Conservation (phyloP, 1,140 invertebrate species). For the Campoletis sonorensis region DNA sequence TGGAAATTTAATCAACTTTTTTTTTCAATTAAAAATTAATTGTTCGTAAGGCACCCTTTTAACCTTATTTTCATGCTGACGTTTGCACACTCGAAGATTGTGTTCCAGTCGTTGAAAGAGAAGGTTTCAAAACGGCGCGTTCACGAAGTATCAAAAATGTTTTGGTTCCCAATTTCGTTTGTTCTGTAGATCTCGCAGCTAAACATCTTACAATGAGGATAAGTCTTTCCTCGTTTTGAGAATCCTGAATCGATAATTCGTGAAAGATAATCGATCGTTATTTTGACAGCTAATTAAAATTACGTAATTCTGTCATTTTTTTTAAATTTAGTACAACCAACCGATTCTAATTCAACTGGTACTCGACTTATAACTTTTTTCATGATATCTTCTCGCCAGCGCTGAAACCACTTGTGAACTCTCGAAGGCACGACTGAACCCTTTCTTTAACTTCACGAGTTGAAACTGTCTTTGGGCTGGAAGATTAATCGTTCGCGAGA, state of each 20-base stretch:
- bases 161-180: conserved; percentile 61
- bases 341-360: neutral
- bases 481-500: neutral
- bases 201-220: conserved; percentile 61
- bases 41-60: neutral
- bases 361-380: neutral
- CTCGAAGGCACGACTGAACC: conserved; percentile 7
- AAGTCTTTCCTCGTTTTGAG: conserved; percentile 44
- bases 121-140: conserved; percentile 45
- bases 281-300: neutral
- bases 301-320: neutral
- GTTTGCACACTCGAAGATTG: neutral
- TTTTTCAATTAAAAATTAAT: neutral
- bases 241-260: neutral
- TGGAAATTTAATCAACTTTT: neutral
- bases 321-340: neutral
- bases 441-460: conserved; percentile 3
- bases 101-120: neutral
- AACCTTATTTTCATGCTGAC: neutral
- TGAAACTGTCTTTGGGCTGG: neutral
- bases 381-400: conserved; percentile 3
- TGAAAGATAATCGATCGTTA: neutral
- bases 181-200: neutral
- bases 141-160: conserved; percentile 63
- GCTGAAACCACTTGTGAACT: conserved; percentile 22